These are phyloP conservation scores for Phortica variegata DNA, from an alignment of 1,140 invertebrate genomes.

Conservation along the genomic window DNA sequence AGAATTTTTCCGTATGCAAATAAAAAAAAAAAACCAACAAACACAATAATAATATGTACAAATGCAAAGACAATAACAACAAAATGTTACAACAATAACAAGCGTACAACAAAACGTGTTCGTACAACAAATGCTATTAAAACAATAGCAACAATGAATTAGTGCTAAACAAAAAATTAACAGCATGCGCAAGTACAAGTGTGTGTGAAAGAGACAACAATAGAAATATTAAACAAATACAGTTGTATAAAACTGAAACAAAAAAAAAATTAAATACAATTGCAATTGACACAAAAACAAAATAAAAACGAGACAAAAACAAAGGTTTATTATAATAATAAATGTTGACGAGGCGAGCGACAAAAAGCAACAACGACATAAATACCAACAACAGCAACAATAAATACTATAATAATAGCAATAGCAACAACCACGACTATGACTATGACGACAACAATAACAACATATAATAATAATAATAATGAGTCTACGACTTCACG, in stretches of 20 bases:
- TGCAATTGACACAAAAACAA: background rate
- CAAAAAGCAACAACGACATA: constrained; percentile 34
- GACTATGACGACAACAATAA: background rate
- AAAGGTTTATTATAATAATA: constrained; percentile 28
- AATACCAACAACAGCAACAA: constrained; percentile 18
- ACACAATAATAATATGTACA: constrained; percentile 20
- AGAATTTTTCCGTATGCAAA: constrained; percentile 40
- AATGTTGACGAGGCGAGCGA: constrained; percentile 11
- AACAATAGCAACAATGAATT: too few relatives aligned
- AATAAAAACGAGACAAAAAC: constrained; percentile 20
- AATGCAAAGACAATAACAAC: constrained; percentile 33
- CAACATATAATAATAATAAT: background rate
- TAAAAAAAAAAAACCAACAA: constrained; percentile 16
- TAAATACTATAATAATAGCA: background rate
- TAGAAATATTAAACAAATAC: constrained; percentile 37
- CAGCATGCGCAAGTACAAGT: too few relatives aligned
- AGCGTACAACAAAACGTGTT: background rate
- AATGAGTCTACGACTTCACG: constrained; percentile 17
- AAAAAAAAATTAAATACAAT: too few relatives aligned
- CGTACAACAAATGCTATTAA: background rate
- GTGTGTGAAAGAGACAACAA: constrained; percentile 22
- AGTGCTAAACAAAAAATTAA: too few relatives aligned
- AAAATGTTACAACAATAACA: constrained; percentile 33
- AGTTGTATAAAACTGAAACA: too few relatives aligned
- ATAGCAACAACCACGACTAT: constrained; percentile 3